phyloP scores from a whole-genome alignment of 2,888 invertebrate species.

The Cosmia trapezina region DNA sequence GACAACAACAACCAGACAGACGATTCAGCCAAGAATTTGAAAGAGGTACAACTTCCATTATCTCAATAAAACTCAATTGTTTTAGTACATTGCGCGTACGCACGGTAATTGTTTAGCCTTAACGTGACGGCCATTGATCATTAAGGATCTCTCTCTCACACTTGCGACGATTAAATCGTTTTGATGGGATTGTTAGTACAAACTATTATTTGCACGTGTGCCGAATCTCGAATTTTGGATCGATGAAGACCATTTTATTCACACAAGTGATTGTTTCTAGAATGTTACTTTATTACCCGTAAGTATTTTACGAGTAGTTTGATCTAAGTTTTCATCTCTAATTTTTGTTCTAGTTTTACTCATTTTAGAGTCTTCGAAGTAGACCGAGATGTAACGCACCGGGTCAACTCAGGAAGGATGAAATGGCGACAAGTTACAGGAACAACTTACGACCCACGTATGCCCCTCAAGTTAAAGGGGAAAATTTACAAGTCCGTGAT shows the following conservation, averaged over 20 bases:
- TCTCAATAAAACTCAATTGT: slow-evolving; percentile 66
- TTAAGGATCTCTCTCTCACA: slow-evolving; percentile 15
- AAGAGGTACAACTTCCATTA: slow-evolving; percentile 47
- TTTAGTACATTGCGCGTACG: slow-evolving; percentile 61
- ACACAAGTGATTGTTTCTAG: not conserved
- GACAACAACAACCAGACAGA: not conserved
- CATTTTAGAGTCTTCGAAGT: not conserved
- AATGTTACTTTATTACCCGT: not conserved
- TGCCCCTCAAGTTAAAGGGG: too few species aligned
- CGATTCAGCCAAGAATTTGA: slow-evolving; percentile 11
- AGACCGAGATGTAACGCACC: too few species aligned
- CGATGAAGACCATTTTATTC: not conserved
- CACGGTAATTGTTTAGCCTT: slow-evolving; percentile 39
- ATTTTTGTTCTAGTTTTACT: not conserved
- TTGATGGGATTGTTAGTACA: slow-evolving; percentile 1
- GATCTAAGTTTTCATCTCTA: too few species aligned
- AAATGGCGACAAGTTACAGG: too few species aligned
- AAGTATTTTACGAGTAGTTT: not conserved
- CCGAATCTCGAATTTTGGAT: not conserved
- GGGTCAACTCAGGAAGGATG: too few species aligned
- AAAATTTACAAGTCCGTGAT: too few species aligned
- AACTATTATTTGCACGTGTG: slow-evolving; percentile 1
- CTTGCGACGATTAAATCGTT: slow-evolving; percentile 13
- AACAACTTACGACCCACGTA: too few species aligned
- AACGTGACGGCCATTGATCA: slow-evolving; percentile 57